phyloP scores from a whole-genome alignment of 2,113 vertebrate species.

The Formicarius rufipectus region DNA sequence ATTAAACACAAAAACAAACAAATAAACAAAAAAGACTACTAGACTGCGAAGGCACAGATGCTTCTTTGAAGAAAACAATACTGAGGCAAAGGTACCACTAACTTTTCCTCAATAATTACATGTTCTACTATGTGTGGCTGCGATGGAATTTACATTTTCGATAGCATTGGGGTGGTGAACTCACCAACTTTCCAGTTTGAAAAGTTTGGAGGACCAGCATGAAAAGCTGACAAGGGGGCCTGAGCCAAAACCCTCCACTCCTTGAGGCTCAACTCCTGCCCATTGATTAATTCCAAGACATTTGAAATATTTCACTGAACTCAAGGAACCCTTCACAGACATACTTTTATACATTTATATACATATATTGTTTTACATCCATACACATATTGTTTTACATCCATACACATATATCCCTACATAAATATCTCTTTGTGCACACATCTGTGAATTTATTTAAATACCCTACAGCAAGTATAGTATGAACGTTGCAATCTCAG shows the following conservation, averaged over 20 bases:
- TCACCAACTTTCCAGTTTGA: not conserved
- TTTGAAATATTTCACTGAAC: not conserved
- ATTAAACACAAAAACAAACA: not conserved
- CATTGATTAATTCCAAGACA: not conserved
- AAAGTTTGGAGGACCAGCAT: not conserved
- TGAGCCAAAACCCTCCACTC: not conserved
- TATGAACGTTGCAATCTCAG: not conserved
- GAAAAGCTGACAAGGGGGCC: not conserved
- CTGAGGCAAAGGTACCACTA: not conserved
- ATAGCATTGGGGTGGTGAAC: not conserved
- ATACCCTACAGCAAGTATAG: not conserved
- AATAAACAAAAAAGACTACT: not conserved
- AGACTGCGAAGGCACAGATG: not conserved
- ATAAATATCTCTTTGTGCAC: not conserved
- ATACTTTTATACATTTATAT: not conserved
- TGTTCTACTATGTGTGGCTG: not conserved
- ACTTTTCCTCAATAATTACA: not conserved
- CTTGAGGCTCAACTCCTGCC: not conserved
- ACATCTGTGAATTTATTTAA: not conserved
- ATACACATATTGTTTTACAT: not conserved
- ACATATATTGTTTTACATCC: not conserved
- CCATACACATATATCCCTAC: not conserved
- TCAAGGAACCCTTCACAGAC: not conserved
- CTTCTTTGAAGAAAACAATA: not conserved
- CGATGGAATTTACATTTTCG: not conserved